Evolutionary conservation across 2,888 invertebrate genomes (phyloP), one percentile per base, ranked within the genome.

Genomic region (Polydrusus pterygomalis): DNA sequence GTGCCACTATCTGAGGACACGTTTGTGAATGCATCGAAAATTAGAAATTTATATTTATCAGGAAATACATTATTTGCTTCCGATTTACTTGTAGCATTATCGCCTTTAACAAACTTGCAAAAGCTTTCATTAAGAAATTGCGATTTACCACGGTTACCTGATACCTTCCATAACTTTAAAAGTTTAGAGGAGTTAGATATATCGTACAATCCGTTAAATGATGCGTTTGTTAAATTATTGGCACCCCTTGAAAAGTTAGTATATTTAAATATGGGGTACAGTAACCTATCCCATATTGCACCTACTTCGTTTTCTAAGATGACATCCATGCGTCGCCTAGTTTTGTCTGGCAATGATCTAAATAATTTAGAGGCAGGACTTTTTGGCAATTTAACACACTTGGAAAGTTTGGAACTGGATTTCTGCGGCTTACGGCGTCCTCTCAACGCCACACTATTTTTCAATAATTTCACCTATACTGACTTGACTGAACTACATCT

Each of bases 261-360:
- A 84, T 92, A 92, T 82, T 87, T 93, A 3, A 93, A 93, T 84
- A 93, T 94, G 93, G 93, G 93, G 7, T 93, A 92, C 83, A 93
- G 93, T 85, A 91, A 92, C 83, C 87, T 93, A 2, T 92, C 92
- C 0, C 89, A 90, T 78, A 89, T 93, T 70, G 91, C 91, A 0
- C 92, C 91, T 45, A 89, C 91, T 38, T 91, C 92, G 2, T 94
- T 93, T 82, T 89, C 92, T 5, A 91, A 91, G 83, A 93, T 93
- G 92, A 91, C 91, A 0, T 90, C 91, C 10, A 89, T 93, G 87
- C 92, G 91, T 82, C 89, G 89, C 65, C 87, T 93, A 18, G 89
- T 93, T 62, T 87, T 94, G 38, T 93, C 93, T 2, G 93, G 93
- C 6, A 93, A 94, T 80, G 91, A 91, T 82, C 86, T 93, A 43